Base-by-base conservation (phyloP, 2,888 invertebrate genomes). In the Lepidocyrtoides sp. region DNA sequence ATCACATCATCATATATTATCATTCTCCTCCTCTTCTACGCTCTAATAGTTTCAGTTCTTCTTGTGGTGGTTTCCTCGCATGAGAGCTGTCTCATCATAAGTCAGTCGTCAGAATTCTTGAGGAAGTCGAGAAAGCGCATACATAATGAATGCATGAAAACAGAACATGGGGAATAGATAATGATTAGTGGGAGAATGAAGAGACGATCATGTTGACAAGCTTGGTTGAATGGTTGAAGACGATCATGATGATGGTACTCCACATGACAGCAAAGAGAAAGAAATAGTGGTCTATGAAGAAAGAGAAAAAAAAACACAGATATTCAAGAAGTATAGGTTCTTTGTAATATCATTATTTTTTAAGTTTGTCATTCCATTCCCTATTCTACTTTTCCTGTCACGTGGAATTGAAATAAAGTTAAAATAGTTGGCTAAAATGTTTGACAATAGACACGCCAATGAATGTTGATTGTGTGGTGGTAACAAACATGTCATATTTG, bases 61-160 rank as follows among this genome's bases (percentile, higher is more conserved):
- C 44, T 48, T 3, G 44, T 48, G 20, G 57, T 57, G 17, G 57
- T 20, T 48, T 48, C 48, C n/a, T 57, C 7, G 54, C 51, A 20
- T 51, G 17, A 17, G 36, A 29, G 41, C 60, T 60, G 23, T 54
- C 88, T 89, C 72, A 14, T 66, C 57, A 5, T 51, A 51, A 72
- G 72, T 72, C 57, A 87, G 69, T 32, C 60, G 63, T 79, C 48
- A 48, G 41, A 81, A 81, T 81, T 81, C 81, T 48, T 88, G 88
- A 54, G 81, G 69, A 72, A 89, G 57, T 57, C 41, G 17, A 23
- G 57, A 72, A 20, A 60, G 75, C 60, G 83, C 89, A 89, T 89
- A 72, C 89, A 89, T 89, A 89, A 89, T 89, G 83, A 89, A 89
- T 89, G 36, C 8, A 57, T 69, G 69, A 57, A 79, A 72, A 54